A percentile compares a stretch with the other conserved stretches of the same genome.
Evolutionary conservation across 2,113 vertebrate species (phyloP).

Genomic region (Chroicocephalus ridibundus): DNA sequence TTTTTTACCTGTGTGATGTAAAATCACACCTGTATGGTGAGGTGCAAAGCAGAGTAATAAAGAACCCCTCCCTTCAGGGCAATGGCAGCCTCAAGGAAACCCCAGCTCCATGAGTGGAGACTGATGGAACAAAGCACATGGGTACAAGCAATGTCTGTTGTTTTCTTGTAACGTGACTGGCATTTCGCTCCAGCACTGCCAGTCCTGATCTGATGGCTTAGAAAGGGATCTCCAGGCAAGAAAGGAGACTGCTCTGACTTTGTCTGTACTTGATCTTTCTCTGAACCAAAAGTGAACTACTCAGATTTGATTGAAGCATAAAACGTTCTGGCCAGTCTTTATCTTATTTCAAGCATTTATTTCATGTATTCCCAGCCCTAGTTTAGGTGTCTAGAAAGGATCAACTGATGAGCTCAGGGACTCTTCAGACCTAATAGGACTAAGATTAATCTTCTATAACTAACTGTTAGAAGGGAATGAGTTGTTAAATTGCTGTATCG

Average conservation of each 20-base stretch:
- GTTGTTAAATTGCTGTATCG: constrained; percentile 37
- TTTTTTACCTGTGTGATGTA: not conserved
- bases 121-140: not conserved
- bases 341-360: not conserved
- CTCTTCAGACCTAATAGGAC: not conserved
- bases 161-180: not conserved
- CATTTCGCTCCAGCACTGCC: not conserved
- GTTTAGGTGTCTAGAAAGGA: not conserved
- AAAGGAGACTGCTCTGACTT: not conserved
- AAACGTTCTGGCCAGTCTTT: not conserved
- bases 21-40: not conserved
- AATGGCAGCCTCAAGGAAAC: not conserved
- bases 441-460: constrained; percentile 26
- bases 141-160: not conserved
- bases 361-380: not conserved
- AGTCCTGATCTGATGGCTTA: not conserved
- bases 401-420: not conserved
- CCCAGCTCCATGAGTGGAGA: not conserved
- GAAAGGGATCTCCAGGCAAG: not conserved
- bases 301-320: not conserved
- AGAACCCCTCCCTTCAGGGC: not conserved
- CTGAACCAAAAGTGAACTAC: not conserved
- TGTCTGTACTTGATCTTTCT: not conserved
- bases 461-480: not conserved
- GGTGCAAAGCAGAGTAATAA: not conserved